These are phyloP conservation scores for Takifugu rubripes DNA, from an alignment of 2,797 vertebrate species.

Conservation along the genomic window DNA sequence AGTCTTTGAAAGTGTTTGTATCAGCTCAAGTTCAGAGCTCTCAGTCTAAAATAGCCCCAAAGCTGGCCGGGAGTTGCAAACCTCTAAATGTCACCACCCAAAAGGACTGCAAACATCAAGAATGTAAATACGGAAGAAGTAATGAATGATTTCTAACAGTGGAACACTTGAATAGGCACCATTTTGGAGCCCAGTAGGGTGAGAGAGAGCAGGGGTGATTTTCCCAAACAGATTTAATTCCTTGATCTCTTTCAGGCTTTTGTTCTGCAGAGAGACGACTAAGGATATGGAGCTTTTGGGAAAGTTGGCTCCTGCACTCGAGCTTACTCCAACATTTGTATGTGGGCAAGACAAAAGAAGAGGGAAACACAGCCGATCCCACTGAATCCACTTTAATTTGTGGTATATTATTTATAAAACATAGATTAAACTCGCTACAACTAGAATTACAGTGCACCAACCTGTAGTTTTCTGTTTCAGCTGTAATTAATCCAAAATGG, in stretches of 20 bases:
- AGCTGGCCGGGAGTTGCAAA: conserved; percentile 22
- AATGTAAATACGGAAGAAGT: not conserved
- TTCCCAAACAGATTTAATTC: conserved; percentile 64
- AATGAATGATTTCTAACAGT: not conserved
- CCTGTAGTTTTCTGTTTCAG: no score
- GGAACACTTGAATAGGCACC: conserved; percentile 23
- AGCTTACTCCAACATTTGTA: no score
- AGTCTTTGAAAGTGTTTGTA: conserved; percentile 34
- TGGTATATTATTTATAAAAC: no score
- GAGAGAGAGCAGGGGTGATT: conserved; percentile 60
- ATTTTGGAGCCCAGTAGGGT: conserved; percentile 23
- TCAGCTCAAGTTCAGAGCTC: conserved; percentile 46
- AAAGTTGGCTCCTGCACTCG: conserved; percentile 30
- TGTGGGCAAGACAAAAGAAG: no score
- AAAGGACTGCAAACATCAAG: conserved; percentile 3
- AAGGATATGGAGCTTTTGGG: conserved; percentile 62
- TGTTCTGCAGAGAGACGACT: conserved; percentile 35
- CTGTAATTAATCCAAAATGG: not conserved
- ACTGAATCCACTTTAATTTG: no score
- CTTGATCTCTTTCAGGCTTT: conserved; percentile 48
- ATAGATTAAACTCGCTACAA: no score
- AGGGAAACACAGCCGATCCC: no score
- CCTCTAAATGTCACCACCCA: conserved; percentile 43
- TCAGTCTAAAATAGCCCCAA: conserved; percentile 53
- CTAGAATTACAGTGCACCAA: no score